Evolutionary conservation across 30 jellyfish, hydroid and myxozoan genomes (phyloP).

Genomic region (Phacellophora camtschatica): DNA sequence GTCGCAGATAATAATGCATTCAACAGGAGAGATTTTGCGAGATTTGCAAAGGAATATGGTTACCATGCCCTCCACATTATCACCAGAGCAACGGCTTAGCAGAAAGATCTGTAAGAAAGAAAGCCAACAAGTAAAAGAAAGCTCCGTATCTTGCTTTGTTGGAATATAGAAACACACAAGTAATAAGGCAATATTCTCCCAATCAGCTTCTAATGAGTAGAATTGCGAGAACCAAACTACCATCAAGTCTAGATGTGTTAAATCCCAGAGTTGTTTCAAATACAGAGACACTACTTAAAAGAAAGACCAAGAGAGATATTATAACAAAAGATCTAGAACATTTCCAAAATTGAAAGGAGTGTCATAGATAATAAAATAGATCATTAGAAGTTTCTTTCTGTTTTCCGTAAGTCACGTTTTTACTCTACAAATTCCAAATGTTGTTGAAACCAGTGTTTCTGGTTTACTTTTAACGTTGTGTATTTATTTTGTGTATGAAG

Average conservation of each 20-base stretch:
- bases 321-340: background rate
- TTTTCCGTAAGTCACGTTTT: too few relatives aligned
- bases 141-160: background rate
- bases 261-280: background rate
- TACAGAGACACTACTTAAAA: background rate
- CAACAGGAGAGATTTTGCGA: conserved; percentile 13
- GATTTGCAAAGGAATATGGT: conserved; percentile 12
- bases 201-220: conserved; percentile 2
- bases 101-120: too few relatives aligned
- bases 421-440: too few relatives aligned
- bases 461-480: too few relatives aligned
- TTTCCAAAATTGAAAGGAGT: background rate
- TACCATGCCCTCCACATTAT: conserved; percentile 27
- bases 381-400: background rate
- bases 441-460: too few relatives aligned
- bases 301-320: conserved; percentile 6
- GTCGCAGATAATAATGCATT: conserved; percentile 25
- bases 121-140: background rate
- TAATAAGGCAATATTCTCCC: conserved; percentile 14
- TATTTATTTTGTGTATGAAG: too few relatives aligned
- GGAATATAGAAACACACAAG: conserved; percentile 38
- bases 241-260: conserved; percentile 1
- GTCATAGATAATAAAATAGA: background rate
- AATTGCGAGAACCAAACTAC: background rate
- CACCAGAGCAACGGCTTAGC: conserved; percentile 15